Evolutionary conservation across 2,888 invertebrate genomes (phyloP), one percentile per base, ranked within the genome.

Genomic region (Aethes cnicana): DNA sequence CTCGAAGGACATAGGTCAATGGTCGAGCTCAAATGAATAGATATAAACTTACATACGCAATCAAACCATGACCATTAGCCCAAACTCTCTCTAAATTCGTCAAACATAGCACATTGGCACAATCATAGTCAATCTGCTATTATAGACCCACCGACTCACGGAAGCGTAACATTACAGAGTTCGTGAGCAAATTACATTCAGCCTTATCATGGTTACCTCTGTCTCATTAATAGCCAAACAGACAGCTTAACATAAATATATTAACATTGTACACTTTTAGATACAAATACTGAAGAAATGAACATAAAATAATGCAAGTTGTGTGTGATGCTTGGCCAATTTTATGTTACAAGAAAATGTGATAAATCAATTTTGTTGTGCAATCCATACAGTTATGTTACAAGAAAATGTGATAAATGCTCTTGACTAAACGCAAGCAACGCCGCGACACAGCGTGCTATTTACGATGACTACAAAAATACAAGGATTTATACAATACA

Each of bases 121-220:
- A n/a, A n/a, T n/a, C n/a, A n/a, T 17, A 23, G 30, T 30, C 43
- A 43, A 9, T 23, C 16, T 6, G 17, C 16, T 28, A 20, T 50
- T 59, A 25, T 61, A 56, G 52, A 56, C 44, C 61, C 57, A 47
- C 49, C 54, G 49, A 58, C 44, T 32, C 46, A 53, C 17, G 30
- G 23, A 36, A 46, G 32, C 47, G 20, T 14, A 37, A 36, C 43
- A 54, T 49, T 50, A 54, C 37, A 48, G 57, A 59, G 52, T 47
- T 57, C 52, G 65, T 76, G 77, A 79, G 75, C 77, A 76, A 76
- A 55, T 59, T 64, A 63, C 61, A 56, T 65, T 78, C 74, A 78
- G 74, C 71, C 78, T 77, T 76, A 61, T 46, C 46, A 64, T 61
- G 61, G 62, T 53, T 63, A 58, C 53, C 58, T 23, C 21, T 7